Evolutionary conservation across 2,888 invertebrate genomes (phyloP).

Genomic region (Himalopsyche kuldschensis): DNA sequence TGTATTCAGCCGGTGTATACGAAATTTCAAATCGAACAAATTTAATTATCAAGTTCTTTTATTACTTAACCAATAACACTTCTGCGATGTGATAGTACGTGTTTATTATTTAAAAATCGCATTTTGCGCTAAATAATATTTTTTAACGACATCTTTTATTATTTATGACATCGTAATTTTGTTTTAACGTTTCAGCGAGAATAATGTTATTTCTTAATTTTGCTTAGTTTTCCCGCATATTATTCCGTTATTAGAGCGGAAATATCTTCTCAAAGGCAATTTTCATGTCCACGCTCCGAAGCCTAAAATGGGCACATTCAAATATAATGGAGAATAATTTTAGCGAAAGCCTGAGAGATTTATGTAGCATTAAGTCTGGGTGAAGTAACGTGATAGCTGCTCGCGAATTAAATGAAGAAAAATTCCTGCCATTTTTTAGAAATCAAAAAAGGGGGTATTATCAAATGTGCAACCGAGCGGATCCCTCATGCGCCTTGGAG

Average conservation of each 20-base stretch:
- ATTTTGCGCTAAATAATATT: too few relatives aligned
- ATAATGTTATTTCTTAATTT: background rate
- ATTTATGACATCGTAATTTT: background rate
- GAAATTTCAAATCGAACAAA: background rate
- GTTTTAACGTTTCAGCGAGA: background rate
- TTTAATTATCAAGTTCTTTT: background rate
- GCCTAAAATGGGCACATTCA: background rate
- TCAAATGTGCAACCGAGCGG: background rate
- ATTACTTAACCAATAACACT: background rate
- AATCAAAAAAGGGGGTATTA: background rate
- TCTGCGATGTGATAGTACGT: too few relatives aligned
- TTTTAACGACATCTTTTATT: too few relatives aligned
- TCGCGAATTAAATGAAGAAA: background rate
- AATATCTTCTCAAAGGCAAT: background rate
- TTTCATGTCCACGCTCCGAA: background rate
- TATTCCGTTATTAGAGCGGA: background rate
- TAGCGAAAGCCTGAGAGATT: background rate
- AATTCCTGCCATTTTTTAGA: background rate
- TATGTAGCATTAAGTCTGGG: background rate
- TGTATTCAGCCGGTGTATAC: background rate
- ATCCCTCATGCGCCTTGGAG: background rate
- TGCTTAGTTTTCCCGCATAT: background rate
- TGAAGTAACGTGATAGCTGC: background rate
- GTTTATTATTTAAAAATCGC: too few relatives aligned
- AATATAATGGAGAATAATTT: background rate